Conservation (phyloP, 2,888 invertebrate species). For the Ornithoptera alexandrae region DNA sequence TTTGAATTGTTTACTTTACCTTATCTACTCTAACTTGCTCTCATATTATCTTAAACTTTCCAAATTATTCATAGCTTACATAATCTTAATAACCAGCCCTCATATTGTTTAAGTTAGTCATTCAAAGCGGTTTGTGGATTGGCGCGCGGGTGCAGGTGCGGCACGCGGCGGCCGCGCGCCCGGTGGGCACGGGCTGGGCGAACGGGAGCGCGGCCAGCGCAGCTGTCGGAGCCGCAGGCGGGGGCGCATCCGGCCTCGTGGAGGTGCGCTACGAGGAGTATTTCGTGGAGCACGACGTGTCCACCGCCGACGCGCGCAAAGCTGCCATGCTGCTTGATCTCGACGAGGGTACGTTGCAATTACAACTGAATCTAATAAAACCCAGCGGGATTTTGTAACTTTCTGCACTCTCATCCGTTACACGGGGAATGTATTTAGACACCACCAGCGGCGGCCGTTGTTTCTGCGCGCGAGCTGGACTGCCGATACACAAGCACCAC, state of each 20-base stretch:
- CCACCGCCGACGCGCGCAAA: constrained; percentile 77
- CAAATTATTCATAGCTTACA: no score
- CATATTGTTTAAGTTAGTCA: no score
- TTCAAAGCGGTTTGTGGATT: neutral
- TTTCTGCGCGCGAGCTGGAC: no score
- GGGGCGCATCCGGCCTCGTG: constrained; percentile 36
- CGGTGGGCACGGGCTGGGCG: constrained; percentile 61
- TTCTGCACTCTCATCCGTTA: no score
- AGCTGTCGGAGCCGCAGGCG: constrained; percentile 38
- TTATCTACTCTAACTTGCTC: no score
- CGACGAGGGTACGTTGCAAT: constrained; percentile 44
- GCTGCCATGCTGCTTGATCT: constrained; percentile 71
- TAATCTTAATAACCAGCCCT: no score
- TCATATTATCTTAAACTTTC: no score
- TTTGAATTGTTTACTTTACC: neutral
- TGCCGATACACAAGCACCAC: no score
- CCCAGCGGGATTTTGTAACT: neutral
- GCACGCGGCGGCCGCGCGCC: constrained; percentile 62
- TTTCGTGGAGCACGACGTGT: constrained; percentile 82
- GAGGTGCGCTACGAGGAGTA: constrained; percentile 78
- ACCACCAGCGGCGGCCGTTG: no score
- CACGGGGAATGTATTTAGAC: no score
- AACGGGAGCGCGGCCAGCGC: constrained; percentile 43
- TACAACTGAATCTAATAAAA: neutral
- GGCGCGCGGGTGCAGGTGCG: constrained; percentile 50